Percentiles rank a stretch among this genome's conserved stretches.
Conservation (phyloP, 1,140 invertebrate species). For the Triops longicaudatus region DNA sequence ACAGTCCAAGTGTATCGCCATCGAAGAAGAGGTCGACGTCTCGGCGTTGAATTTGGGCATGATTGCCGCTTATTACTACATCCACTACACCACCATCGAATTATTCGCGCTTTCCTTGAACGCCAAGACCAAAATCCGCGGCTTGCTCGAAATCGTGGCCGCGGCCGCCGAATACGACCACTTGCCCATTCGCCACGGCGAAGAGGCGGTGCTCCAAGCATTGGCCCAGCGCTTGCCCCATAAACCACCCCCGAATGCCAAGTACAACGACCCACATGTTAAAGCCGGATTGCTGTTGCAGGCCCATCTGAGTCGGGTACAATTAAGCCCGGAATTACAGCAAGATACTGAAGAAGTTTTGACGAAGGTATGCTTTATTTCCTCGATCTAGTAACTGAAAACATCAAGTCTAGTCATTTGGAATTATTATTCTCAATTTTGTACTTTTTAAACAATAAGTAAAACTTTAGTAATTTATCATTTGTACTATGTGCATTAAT, state of each 20-base stretch:
- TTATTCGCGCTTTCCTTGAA: conserved; percentile 94
- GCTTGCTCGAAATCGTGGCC: conserved; percentile 94
- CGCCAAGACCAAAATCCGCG: conserved; percentile 93
- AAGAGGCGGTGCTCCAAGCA: conserved; percentile 79
- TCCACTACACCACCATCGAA: conserved; percentile 98
- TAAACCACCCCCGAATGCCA: conserved; percentile 53
- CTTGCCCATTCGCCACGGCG: conserved; percentile 88
- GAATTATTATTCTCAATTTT: too few relatives aligned
- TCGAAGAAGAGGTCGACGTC: conserved; percentile 97
- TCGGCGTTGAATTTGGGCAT: conserved; percentile 95
- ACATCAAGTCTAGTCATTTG: too few relatives aligned
- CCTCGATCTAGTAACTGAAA: conserved; percentile 12
- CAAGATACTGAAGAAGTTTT: conserved; percentile 90
- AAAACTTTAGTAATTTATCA: too few relatives aligned
- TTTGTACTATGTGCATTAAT: too few relatives aligned
- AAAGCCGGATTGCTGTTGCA: conserved; percentile 95
- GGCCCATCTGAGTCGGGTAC: conserved; percentile 88
- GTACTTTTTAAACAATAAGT: too few relatives aligned
- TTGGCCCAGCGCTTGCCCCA: conserved; percentile 69
- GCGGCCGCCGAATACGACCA: conserved; percentile 94
- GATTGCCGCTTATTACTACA: conserved; percentile 99
- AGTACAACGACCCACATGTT: conserved; percentile 92
- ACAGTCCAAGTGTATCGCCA: conserved; percentile 94
- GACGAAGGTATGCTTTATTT: conserved; percentile 49
- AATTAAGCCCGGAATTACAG: conserved; percentile 89